Conservation (phyloP, 2,888 invertebrate genomes). For the Caenorhabditis angaria region DNA sequence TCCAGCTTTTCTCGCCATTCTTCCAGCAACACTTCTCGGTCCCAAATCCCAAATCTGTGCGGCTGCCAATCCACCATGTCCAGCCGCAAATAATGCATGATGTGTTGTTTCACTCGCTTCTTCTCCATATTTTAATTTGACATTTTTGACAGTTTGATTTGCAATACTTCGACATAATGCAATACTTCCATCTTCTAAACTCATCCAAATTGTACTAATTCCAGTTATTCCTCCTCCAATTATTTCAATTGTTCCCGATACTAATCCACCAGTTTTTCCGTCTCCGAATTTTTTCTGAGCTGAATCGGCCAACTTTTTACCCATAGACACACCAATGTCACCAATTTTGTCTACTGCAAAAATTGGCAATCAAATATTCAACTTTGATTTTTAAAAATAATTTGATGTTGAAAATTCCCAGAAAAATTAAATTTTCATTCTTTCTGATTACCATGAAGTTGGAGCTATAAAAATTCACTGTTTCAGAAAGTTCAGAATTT, state of each 20-base stretch:
- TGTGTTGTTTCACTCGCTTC: slow-evolving; percentile 79
- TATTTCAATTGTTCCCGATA: slow-evolving; percentile 57
- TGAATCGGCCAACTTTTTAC: slow-evolving; percentile 79
- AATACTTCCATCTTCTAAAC: slow-evolving; percentile 80
- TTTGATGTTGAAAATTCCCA: no score
- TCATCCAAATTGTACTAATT: slow-evolving; percentile 79
- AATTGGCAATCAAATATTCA: no score
- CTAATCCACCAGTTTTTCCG: slow-evolving; percentile 58
- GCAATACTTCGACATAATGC: slow-evolving; percentile 78
- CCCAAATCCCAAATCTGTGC: slow-evolving; percentile 79
- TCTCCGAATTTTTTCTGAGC: slow-evolving; percentile 74
- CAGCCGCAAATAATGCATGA: slow-evolving; percentile 80
- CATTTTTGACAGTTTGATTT: slow-evolving; percentile 81
- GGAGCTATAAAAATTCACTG: no score
- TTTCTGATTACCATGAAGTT: no score
- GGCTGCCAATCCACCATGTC: slow-evolving; percentile 80
- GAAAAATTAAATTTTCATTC: not conserved
- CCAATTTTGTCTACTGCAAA: slow-evolving; percentile 77
- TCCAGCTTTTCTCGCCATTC: slow-evolving; percentile 78
- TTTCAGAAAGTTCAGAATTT: no score
- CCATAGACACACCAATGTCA: slow-evolving; percentile 79
- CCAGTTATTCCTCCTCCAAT: slow-evolving; percentile 67
- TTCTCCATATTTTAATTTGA: slow-evolving; percentile 81
- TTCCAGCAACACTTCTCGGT: slow-evolving; percentile 80
- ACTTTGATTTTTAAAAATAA: no score